phyloP scores from a whole-genome alignment of 1,140 invertebrate genomes.

The Drosophila tropicalis region DNA sequence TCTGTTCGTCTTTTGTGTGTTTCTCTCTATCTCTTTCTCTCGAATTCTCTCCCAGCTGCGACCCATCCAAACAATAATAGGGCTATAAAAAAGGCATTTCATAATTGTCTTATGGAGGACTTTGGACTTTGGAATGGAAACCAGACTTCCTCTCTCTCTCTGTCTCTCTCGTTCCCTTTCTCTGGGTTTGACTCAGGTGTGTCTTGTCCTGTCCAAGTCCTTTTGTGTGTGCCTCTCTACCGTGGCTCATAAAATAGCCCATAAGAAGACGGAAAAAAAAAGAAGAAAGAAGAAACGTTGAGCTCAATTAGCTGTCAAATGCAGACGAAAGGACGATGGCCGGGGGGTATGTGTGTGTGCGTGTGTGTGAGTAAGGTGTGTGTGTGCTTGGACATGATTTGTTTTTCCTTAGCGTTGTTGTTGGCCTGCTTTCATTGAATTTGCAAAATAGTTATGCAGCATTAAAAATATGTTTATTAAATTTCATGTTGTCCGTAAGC shows the following conservation, averaged over 20 bases:
- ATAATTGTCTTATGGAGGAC: conserved; percentile 70
- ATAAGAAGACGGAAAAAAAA: conserved; percentile 26
- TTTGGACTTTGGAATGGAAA: conserved; percentile 19
- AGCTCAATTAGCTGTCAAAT: conserved; percentile 73
- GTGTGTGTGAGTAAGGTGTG: neutral
- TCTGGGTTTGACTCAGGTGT: conserved; percentile 45
- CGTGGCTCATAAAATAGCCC: conserved; percentile 62
- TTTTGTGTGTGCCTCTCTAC: conserved; percentile 43
- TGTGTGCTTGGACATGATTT: neutral
- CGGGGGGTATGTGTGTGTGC: neutral
- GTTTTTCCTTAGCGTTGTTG: conserved; percentile 16
- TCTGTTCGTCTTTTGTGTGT: conserved; percentile 8
- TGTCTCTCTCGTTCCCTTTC: neutral
- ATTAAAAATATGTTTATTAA: conserved; percentile 57
- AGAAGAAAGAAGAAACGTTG: conserved; percentile 26
- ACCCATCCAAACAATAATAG: conserved; percentile 59
- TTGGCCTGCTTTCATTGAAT: conserved; percentile 39
- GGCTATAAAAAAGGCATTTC: conserved; percentile 76
- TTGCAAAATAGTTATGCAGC: conserved; percentile 52
- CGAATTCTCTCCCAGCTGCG: neutral
- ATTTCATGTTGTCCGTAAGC: conserved; percentile 28
- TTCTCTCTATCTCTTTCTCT: conserved; percentile 3
- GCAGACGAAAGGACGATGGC: conserved; percentile 31
- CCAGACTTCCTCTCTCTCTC: conserved; percentile 12
- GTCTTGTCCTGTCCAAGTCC: conserved; percentile 29